Evolutionary conservation across 2,888 invertebrate genomes (phyloP), one percentile per base, ranked within the genome.

Genomic region (Cheilosia variabilis): DNA sequence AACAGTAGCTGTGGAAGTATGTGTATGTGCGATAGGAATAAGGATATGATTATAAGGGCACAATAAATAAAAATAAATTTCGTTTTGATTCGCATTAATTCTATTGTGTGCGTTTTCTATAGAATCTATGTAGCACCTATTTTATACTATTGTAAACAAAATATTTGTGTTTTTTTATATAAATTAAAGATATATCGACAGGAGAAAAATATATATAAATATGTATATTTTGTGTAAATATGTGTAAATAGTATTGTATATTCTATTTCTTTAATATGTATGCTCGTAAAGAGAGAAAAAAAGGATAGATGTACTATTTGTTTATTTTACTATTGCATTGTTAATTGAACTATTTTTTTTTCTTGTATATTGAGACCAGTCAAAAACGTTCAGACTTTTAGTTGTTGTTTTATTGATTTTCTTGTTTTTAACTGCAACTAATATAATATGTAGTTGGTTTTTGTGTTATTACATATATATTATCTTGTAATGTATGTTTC

Each of bases 351-450:
- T 55, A 73, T 77, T 72, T 55, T 57, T 76, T 66, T 27, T 72
- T n/a, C n/a, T n/a, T 68, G 66, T 77, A 41, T 31, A 41, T 87
- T 63, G 79, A 83, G 57, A 89, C 91, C 91, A 91, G 89, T 92
- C 92, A 91, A 91, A 91, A 91, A 91, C 91, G 91, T 91, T 92
- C 91, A 90, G 91, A 91, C 79, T 81, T 84, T 52, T 80, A 55
- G 63, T 84, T 69, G 66, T 69, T 76, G 53, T 87, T 87, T 88
- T 88, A 79, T 87, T 84, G 58, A 37, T 37, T 37, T 88, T 73
- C 22, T 88, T 88, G 88, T 87, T 83, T 87, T 68, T 75, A 41
- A 87, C 88, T 88, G 87, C 87, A 79, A 87, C 78, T 88, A 76
- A 88, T 87, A 68, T 65, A 37, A 71, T 65, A 43, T 47, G 65